These are phyloP conservation scores for Subacronicta megacephala DNA, from an alignment of 2,888 invertebrate species.

Conservation along the genomic window DNA sequence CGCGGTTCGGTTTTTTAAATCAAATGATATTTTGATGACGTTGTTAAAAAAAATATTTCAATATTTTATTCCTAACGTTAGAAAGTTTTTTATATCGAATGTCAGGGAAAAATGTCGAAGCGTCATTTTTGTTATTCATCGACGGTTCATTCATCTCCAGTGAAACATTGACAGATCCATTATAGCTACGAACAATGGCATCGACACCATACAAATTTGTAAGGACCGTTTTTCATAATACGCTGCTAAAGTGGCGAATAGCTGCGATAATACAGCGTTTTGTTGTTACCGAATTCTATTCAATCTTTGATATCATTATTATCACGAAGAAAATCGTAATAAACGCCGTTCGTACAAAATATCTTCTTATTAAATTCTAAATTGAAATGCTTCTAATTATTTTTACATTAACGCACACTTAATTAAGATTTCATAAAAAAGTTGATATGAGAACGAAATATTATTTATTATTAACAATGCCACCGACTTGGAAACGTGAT, in stretches of 20 bases:
- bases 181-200: slow-evolving; percentile 81
- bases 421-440: slow-evolving; percentile 5
- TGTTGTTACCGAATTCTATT: slow-evolving; percentile 44
- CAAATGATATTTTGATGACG: no score
- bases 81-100: slow-evolving; percentile 34
- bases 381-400: slow-evolving; percentile 22
- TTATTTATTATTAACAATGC: slow-evolving; percentile 21
- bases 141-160: slow-evolving; percentile 81
- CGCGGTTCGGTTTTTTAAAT: no score
- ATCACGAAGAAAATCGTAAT: slow-evolving; percentile 39
- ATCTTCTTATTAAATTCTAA: slow-evolving; percentile 14
- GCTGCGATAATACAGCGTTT: slow-evolving; percentile 43
- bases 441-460: slow-evolving; percentile 2
- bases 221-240: slow-evolving; percentile 58
- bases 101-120: slow-evolving; percentile 37
- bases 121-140: slow-evolving; percentile 54
- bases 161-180: slow-evolving; percentile 86
- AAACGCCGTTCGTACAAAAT: slow-evolving; percentile 15
- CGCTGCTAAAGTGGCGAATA: slow-evolving; percentile 51
- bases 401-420: slow-evolving; percentile 11
- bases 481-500: slow-evolving; percentile 40
- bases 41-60: no score
- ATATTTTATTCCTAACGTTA: neutral
- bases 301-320: slow-evolving; percentile 35
- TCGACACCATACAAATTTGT: slow-evolving; percentile 69